Evolutionary conservation across 64 coral and sea anemone species (phyloP).

Genomic region (Pocillopora damicornis): DNA sequence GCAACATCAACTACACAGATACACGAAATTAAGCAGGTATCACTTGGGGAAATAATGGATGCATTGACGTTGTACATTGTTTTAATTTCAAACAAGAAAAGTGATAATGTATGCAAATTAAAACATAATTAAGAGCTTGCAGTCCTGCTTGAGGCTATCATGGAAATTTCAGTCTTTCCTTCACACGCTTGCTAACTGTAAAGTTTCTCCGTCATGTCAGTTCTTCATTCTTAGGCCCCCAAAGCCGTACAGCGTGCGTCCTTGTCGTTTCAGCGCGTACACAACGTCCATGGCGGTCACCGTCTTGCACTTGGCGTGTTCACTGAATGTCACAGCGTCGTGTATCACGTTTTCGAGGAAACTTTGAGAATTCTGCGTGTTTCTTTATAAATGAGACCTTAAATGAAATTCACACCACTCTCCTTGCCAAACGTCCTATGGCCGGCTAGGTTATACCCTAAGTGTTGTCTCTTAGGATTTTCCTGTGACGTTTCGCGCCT

Average conservation of each 20-base stretch:
- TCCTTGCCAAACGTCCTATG: slow-evolving; percentile 50
- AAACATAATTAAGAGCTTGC: no score
- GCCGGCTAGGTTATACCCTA: slow-evolving; percentile 62
- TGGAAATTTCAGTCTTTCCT: no score
- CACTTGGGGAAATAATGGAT: no score
- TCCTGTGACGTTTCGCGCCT: slow-evolving; percentile 60
- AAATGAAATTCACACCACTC: slow-evolving; percentile 59
- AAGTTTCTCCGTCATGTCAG: not conserved
- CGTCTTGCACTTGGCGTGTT: slow-evolving; percentile 70
- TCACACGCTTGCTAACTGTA: no score
- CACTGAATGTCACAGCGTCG: slow-evolving; percentile 58
- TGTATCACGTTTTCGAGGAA: slow-evolving; percentile 51
- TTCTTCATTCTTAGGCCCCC: slow-evolving; percentile 10
- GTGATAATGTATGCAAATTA: no score
- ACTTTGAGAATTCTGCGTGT: slow-evolving; percentile 60
- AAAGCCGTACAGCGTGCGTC: slow-evolving; percentile 64
- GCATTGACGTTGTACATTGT: no score
- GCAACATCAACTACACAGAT: no score
- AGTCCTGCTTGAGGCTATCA: not conserved
- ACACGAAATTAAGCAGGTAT: no score
- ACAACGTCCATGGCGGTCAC: slow-evolving; percentile 70
- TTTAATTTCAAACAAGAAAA: no score
- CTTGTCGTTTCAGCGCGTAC: slow-evolving; percentile 69
- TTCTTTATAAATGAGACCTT: slow-evolving; percentile 63
- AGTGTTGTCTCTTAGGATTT: slow-evolving; percentile 59